Evolutionary conservation across 2,113 vertebrate species (phyloP), one percentile per base, ranked within the genome.

Genomic region (Talpa occidentalis): DNA sequence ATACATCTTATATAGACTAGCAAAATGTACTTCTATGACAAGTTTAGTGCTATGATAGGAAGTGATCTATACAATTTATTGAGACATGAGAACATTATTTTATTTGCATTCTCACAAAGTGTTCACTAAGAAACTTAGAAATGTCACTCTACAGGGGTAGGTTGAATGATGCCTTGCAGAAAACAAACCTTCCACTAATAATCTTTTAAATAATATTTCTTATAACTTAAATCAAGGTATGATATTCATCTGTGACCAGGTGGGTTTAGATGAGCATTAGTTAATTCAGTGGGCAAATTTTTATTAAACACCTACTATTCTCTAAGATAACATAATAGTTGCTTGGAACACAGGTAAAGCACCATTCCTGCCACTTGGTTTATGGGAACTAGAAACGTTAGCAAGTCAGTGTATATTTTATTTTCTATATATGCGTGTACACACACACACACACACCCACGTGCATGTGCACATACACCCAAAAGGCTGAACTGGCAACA

Each of bases 71-170:
- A 9, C 52, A 84, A 82, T 90, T 76, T n/a, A n/a, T 62, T 76
- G 83, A 84, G 47, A 89, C 35, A 40, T 8, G 30, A 96, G 52
- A 91, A 89, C 8, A 70, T 52, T 30, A 92, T 60, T 93, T 94
- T 83, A 95, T 56, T 83, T 95, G 14, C 14, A 42, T 3, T 91
- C 77, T 89, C 14, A 79, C 69, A 78, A 81, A 88, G 19, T 60
- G 26, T 14, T 93, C 11, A 81, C 86, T 40, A 62, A 84, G 21
- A 90, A 88, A 83, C 47, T 47, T 81, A 37, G 4, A 5, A 3
- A 6, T 90, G 22, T 17, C 11, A 95, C 84, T 91, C 70, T 92
- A 66, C 0, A 69, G 12, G 0, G 6, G 1, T 40, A 56, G 49
- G 47, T 26, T 92, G 66, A 78, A 56, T 47, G n/a, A 24, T 73